Evolutionary conservation across 2,797 vertebrate species (phyloP).

Genomic region (Pteronotus mesoamericanus): DNA sequence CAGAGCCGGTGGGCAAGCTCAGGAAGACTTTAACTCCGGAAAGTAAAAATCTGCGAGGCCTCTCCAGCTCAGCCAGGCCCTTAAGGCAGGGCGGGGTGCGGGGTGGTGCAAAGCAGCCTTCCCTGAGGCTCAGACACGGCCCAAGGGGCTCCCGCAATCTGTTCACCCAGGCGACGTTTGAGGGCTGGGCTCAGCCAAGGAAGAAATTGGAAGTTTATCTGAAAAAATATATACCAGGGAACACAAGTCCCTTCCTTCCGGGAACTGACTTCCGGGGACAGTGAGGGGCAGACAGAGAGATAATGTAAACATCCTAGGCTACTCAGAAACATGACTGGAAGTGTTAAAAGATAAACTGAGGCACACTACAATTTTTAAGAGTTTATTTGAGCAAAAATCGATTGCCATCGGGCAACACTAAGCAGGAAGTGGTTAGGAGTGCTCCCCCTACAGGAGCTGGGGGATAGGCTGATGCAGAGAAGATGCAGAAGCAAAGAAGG

Average conservation of each 20-base stretch:
- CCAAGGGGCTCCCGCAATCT: background rate
- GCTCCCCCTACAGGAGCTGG: background rate
- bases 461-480: rapidly evolving
- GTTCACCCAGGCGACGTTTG: background rate
- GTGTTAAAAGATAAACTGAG: too few relatives aligned
- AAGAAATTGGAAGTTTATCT: too few relatives aligned
- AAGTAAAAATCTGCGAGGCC: background rate
- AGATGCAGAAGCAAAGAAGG: background rate
- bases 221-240: background rate
- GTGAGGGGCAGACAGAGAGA: too few relatives aligned
- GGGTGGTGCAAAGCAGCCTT: background rate
- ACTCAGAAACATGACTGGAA: background rate
- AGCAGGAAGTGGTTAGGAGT: background rate
- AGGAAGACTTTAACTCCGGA: background rate
- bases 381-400: too few relatives aligned
- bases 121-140: background rate
- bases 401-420: too few relatives aligned
- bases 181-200: background rate
- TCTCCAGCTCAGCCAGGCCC: background rate
- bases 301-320: background rate
- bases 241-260: background rate
- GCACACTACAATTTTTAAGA: too few relatives aligned
- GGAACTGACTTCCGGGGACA: background rate
- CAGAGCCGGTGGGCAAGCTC: background rate
- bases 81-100: background rate